phyloP scores from a whole-genome alignment of 2,888 invertebrate species.

The Carcina quercana region DNA sequence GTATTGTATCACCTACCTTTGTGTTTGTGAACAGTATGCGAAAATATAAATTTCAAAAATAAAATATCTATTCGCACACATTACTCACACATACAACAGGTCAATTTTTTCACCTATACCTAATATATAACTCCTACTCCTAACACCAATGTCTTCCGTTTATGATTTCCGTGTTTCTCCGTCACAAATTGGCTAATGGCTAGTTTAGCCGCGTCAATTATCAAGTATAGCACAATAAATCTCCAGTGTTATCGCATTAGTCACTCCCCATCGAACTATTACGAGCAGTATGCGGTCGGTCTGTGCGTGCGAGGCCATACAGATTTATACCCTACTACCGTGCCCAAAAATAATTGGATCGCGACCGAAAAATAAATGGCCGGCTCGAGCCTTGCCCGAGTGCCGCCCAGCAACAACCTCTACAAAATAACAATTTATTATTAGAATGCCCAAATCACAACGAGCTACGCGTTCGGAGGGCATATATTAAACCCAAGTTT shows the following conservation, averaged over 20 bases:
- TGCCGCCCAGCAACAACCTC: slow-evolving; percentile 32
- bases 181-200: no score
- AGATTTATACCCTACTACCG: slow-evolving; percentile 61
- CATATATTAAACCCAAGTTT: no score
- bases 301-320: slow-evolving; percentile 32
- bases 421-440: slow-evolving; percentile 57
- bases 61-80: no score
- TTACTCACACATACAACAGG: no score
- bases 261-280: slow-evolving; percentile 31
- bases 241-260: slow-evolving; percentile 39
- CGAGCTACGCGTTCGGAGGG: no score
- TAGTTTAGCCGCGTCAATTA: slow-evolving; percentile 19
- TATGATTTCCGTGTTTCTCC: no score
- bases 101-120: no score
- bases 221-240: slow-evolving; percentile 31
- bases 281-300: slow-evolving; percentile 26
- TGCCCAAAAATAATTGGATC: slow-evolving; percentile 69
- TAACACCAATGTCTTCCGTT: no score
- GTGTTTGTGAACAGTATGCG: no score
- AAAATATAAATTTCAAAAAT: no score
- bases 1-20: no score
- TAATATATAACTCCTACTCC: no score
- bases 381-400: slow-evolving; percentile 26
- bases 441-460: slow-evolving; percentile 38
- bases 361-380: slow-evolving; percentile 67